phyloP scores from a whole-genome alignment of 1,140 invertebrate genomes.

The Mycetomoellerius zeteki region DNA sequence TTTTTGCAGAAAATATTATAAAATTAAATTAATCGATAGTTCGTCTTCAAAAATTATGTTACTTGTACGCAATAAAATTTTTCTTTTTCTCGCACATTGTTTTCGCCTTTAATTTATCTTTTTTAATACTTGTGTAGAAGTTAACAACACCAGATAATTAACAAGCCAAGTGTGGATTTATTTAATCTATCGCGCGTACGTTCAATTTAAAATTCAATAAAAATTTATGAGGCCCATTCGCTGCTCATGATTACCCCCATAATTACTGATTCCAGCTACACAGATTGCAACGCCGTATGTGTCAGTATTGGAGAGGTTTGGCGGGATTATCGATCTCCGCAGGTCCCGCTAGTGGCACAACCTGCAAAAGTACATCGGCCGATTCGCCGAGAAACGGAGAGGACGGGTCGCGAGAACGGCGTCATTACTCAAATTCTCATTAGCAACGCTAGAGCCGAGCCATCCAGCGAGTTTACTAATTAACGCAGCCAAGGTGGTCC shows the following conservation, averaged over 20 bases:
- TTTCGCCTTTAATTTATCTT: background rate
- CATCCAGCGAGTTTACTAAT: constrained; percentile 82
- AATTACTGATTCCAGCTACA: constrained; percentile 47
- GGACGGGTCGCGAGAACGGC: constrained; percentile 72
- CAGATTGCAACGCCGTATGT: constrained; percentile 11
- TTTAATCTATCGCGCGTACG: constrained; percentile 20
- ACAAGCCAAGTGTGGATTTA: constrained; percentile 13
- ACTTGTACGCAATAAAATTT: background rate
- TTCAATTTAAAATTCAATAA: constrained; percentile 59
- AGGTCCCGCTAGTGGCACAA: constrained; percentile 54
- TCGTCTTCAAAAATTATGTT: background rate
- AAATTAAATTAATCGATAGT: background rate
- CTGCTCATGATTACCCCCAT: constrained; percentile 19
- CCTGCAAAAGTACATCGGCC: constrained; percentile 72
- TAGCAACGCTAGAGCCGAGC: constrained; percentile 77
- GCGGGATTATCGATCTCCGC: constrained; percentile 69
- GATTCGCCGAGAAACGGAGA: constrained; percentile 72
- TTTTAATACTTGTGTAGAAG: background rate
- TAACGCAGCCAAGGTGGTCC: constrained; percentile 79
- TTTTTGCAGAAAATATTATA: background rate
- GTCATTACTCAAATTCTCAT: constrained; percentile 85
- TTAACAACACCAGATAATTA: background rate
- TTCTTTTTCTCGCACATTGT: background rate
- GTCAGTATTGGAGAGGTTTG: constrained; percentile 47
- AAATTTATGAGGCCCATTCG: constrained; percentile 44